Percentiles rank a stretch among this genome's conserved stretches.
These are phyloP conservation scores for Eulithis testata DNA, from an alignment of 2,888 invertebrate species.

Conservation along the genomic window DNA sequence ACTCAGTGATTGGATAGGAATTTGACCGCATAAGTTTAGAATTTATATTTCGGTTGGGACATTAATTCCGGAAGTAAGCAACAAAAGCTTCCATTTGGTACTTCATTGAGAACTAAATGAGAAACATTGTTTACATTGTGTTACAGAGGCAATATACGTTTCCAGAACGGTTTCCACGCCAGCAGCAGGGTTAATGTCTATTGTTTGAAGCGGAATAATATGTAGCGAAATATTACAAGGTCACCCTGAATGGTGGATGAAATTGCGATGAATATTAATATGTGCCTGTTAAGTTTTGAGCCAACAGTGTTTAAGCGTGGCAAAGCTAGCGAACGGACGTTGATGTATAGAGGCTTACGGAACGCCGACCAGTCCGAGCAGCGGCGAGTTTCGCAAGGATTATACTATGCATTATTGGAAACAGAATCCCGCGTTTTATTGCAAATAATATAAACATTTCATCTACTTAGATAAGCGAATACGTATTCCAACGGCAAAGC, in stretches of 20 bases:
- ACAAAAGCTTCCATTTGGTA: constrained; percentile 10
- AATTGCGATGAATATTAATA: constrained; percentile 61
- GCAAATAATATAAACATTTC: constrained; percentile 22
- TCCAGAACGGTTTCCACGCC: constrained; percentile 17
- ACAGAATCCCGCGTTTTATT: constrained; percentile 28
- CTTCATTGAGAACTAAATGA: constrained; percentile 17
- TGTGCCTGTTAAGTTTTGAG: constrained; percentile 48
- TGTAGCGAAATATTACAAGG: constrained; percentile 38
- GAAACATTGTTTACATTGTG: constrained; percentile 23
- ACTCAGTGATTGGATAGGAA: constrained; percentile 26
- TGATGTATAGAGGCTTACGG: constrained; percentile 55
- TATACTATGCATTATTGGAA: constrained; percentile 30
- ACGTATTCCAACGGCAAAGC: constrained; percentile 14
- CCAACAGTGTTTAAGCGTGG: constrained; percentile 47
- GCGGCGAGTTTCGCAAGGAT: constrained; percentile 23
- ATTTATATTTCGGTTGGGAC: constrained; percentile 1
- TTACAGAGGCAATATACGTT: constrained; percentile 17
- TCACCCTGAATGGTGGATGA: constrained; percentile 40
- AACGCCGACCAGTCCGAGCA: constrained; percentile 16
- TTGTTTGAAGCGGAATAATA: constrained; percentile 30
- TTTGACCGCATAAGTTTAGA: constrained; percentile 3
- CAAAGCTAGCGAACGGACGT: constrained; percentile 56
- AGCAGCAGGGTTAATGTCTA: constrained; percentile 8
- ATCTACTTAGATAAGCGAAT: constrained; percentile 22
- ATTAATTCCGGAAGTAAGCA: constrained; percentile 6